Conservation (phyloP, 2,113 vertebrate species). For the Formicarius rufipectus region DNA sequence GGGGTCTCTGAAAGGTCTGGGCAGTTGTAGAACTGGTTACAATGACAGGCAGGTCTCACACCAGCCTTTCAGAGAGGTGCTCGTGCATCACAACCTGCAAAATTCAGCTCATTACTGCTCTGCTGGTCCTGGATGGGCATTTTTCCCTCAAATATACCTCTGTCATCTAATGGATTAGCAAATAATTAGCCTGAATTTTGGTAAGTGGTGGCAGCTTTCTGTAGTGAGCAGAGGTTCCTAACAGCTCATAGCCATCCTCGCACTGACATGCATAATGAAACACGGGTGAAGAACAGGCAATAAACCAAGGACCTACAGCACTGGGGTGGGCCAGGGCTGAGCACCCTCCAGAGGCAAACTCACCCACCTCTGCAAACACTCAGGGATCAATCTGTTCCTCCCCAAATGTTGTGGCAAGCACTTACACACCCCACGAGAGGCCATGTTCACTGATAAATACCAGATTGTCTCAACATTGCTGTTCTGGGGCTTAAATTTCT, state of each 20-base stretch:
- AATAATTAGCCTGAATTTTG: not conserved
- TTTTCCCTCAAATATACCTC: not conserved
- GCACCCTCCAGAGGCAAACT: not conserved
- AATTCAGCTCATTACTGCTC: not conserved
- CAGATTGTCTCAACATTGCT: constrained; percentile 39
- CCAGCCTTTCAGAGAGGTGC: not conserved
- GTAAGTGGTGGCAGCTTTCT: not conserved
- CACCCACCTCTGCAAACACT: not conserved
- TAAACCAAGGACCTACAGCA: not conserved
- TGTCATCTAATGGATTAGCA: not conserved
- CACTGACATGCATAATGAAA: not conserved
- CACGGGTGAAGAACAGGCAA: not conserved
- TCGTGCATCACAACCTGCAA: not conserved
- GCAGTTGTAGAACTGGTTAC: rapidly evolving
- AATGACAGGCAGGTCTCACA: not conserved
- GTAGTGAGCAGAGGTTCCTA: not conserved
- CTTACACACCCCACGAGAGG: not conserved
- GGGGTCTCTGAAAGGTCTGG: too few species aligned
- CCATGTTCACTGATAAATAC: constrained; percentile 43
- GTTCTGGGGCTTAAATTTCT: constrained; percentile 30
- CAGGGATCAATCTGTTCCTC: not conserved
- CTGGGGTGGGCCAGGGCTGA: not conserved
- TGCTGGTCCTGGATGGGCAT: not conserved
- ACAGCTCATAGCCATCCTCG: not conserved
- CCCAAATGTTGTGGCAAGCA: not conserved